Evolutionary conservation across 2,797 vertebrate genomes (phyloP), one percentile per base, ranked within the genome.

Genomic region (Sebastolobus altivelis): DNA sequence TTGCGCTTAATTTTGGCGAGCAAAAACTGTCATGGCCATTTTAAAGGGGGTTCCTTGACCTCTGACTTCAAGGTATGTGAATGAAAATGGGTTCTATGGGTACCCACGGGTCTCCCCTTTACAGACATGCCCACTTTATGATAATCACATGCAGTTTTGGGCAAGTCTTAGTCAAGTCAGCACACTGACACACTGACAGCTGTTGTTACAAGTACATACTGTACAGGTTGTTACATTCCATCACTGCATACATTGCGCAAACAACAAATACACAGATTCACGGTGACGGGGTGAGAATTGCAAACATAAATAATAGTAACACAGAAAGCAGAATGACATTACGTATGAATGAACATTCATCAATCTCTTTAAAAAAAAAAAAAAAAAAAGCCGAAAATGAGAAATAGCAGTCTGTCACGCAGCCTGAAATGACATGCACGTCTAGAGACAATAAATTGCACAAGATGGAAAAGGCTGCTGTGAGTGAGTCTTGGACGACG

Each of bases 401-500:
- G 25, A 59, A 29, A 9, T 58, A 54, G 69, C 20, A 25, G 58
- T 83, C 72, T 77, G 77, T 76, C 77, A 61, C 0, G 18, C 67
- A 29, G n/a, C 65, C 68, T 71, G 29, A 25, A 80, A 71, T 65
- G 72, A 78, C 80, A 65, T 33, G 38, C 66, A 77, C 12, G 25
- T 88, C 80, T 38, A 31, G 10, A 85, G 72, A 86, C 75, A 80
- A 75, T 71, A 59, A 72, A 84, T 71, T 62, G 33, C 27, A 68
- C 46, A 13, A 59, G 69, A 86, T 77, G 73, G 67, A 88, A 87
- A 79, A 74, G 20, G 61, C 69, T 67, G 56, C 75, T 16, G 72
- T 81, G 85, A 88, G 88, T 82, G 63, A 80, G 77, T 84, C 59
- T 76, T 76, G 67, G 82, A 84, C 3, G 37, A 75, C 63, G 20